Evolutionary conservation across 2,888 invertebrate genomes (phyloP), one percentile per base, ranked within the genome.

Genomic region (Odontocolon sp.): DNA sequence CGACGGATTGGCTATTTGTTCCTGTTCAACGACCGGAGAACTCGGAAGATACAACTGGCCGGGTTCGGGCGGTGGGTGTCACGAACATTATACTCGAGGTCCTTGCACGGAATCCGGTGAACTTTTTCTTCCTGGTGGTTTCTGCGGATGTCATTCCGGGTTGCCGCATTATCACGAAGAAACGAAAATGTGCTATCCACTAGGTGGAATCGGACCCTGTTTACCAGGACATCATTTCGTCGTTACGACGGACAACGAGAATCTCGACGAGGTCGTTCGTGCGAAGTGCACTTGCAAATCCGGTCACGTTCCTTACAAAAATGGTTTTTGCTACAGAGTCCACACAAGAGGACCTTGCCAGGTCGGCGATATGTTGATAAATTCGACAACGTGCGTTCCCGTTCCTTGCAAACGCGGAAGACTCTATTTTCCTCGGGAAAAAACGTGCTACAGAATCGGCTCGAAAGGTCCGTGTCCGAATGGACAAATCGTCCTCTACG

Each of bases 271-370:
- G 2, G 89, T 91, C 0, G 82, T 86, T 1, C 91, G 90, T 0
- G 95, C 94, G 0, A 91, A 92, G 78, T 96, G 96, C 82, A 90
- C 91, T 45, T 96, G 96, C 89, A 95, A 95, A 91, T 91, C 93
- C 0, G 94, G 93, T 81, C 94, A 96, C 86, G 92, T 93, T 0
- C 91, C 92, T 0, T 94, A 94, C 91, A 80, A 92, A 87, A 92
- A 94, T 72, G 94, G 94, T 0, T 91, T 93, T 0, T 97, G 97
- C 88, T 96, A 96, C 89, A 91, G 96, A 11, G 92, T 95, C 0
- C 95, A 95, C 86, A 96, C 97, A 0, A 92, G 94, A 78, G 97
- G 96, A 0, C 96, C 96, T 0, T 97, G 97, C 85, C 92, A 91
- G 0, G 86, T 90, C 11, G 93, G 94, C 26, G 92, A 95, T 85